These are phyloP conservation scores for Pachypanchax playfairii DNA, from an alignment of 2,113 vertebrate species.

Conservation along the genomic window DNA sequence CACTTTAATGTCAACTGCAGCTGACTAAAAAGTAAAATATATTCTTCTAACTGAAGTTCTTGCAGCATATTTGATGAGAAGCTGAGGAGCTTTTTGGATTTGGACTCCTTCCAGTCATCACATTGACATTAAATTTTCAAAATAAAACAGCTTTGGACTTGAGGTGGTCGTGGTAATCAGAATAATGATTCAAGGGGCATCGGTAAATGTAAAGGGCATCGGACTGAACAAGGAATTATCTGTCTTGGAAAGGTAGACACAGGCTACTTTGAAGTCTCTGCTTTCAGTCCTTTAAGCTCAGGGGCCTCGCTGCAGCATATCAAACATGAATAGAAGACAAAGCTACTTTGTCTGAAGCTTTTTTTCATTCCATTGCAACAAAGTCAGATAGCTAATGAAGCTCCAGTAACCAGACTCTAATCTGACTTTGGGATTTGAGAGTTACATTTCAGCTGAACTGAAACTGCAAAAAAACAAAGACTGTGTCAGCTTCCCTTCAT, in stretches of 20 bases:
- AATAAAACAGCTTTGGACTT: background rate
- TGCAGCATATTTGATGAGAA: slow-evolving; percentile 1
- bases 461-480: slow-evolving; percentile 18
- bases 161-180: background rate
- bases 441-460: slow-evolving; percentile 51
- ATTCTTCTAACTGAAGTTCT: slow-evolving; percentile 19
- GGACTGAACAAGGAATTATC: slow-evolving; percentile 35
- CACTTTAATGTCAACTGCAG: slow-evolving; percentile 63
- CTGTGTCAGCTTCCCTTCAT: slow-evolving; percentile 39
- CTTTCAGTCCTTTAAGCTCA: slow-evolving; percentile 55
- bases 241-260: slow-evolving; percentile 61
- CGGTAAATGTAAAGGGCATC: slow-evolving; percentile 6
- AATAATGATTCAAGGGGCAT: background rate
- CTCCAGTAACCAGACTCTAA: slow-evolving; percentile 38
- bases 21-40: slow-evolving; percentile 39
- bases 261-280: slow-evolving; percentile 56
- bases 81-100: slow-evolving; percentile 1
- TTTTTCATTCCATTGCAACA: slow-evolving; percentile 21
- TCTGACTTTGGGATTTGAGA: slow-evolving; percentile 46
- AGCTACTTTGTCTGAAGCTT: slow-evolving; percentile 53
- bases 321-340: slow-evolving; percentile 63
- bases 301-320: slow-evolving; percentile 49
- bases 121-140: background rate
- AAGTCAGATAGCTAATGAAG: slow-evolving; percentile 66
- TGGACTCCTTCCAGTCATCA: background rate